Conservation (phyloP, 2,113 vertebrate species). For the Balaeniceps rex region DNA sequence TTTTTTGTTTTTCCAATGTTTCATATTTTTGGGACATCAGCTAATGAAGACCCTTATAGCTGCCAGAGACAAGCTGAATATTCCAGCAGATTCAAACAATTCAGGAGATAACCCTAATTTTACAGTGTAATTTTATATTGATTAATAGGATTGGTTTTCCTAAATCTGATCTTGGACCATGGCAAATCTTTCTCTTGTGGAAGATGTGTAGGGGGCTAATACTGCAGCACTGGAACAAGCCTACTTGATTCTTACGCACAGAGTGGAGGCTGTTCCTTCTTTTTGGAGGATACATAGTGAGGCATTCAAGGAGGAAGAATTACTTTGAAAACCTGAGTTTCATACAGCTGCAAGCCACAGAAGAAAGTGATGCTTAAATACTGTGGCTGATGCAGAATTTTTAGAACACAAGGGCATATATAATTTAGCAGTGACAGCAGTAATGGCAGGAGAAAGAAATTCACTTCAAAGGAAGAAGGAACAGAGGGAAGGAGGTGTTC, state of each 20-base stretch:
- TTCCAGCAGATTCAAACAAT: background rate
- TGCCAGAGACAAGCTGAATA: background rate
- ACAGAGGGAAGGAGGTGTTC: constrained; percentile 5
- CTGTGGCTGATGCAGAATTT: background rate
- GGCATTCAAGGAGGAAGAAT: background rate
- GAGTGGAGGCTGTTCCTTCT: background rate
- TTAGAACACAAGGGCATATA: constrained; percentile 15
- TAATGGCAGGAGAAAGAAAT: background rate
- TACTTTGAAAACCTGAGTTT: background rate
- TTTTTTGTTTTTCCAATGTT: background rate
- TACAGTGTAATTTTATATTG: background rate
- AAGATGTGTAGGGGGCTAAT: background rate
- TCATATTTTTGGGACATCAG: background rate
- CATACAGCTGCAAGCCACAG: background rate
- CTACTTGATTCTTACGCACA: background rate
- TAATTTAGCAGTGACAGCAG: constrained; percentile 45
- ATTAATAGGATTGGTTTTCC: background rate
- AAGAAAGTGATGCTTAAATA: background rate
- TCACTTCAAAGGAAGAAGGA: constrained; percentile 46
- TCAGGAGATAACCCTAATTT: background rate
- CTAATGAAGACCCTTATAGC: background rate
- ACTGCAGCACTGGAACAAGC: background rate
- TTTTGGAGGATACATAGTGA: background rate
- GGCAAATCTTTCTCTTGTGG: background rate
- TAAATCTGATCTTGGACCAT: background rate